Evolutionary conservation across 53 echinoderm and acorn worm genomes (phyloP).

Genomic region (Antedon mediterranea): DNA sequence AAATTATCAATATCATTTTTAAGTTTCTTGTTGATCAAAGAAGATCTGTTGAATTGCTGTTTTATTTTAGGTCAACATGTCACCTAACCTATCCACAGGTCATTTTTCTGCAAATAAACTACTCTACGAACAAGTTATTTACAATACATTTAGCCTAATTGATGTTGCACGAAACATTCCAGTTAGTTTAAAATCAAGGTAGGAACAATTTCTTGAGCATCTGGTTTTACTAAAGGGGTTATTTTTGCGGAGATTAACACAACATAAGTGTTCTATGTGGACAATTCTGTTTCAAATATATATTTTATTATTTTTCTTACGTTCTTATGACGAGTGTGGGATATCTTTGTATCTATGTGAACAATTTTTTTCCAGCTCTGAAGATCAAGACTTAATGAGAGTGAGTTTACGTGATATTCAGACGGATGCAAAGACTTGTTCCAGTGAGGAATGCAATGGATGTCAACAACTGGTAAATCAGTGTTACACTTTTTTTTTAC

Average conservation of each 20-base stretch:
- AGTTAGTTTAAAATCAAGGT: conserved; percentile 34
- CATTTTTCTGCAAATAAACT: conserved; percentile 64
- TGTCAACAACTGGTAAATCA: conserved; percentile 33
- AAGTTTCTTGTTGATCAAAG: too few species aligned
- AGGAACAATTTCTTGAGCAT: conserved; percentile 10
- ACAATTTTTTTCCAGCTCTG: conserved; percentile 13
- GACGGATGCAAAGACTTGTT: conserved; percentile 35
- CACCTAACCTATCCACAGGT: conserved; percentile 80
- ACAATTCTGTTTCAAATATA: neutral
- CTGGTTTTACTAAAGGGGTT: neutral
- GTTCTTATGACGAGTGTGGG: too few species aligned
- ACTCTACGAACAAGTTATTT: conserved; percentile 83
- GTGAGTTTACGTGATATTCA: conserved; percentile 58
- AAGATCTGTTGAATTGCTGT: too few species aligned
- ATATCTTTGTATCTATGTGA: neutral
- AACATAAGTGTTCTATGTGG: neutral
- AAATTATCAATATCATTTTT: too few species aligned
- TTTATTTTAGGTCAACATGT: conserved; percentile 80
- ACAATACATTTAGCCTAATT: conserved; percentile 60
- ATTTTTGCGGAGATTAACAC: too few species aligned
- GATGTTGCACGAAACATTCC: conserved; percentile 65
- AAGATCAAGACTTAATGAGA: conserved; percentile 32
- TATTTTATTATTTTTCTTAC: too few species aligned
- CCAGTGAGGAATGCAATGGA: conserved; percentile 26
- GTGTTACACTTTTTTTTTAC: neutral